Evolutionary conservation across 1,140 invertebrate genomes (phyloP).

Genomic region (Drosophila pandora): DNA sequence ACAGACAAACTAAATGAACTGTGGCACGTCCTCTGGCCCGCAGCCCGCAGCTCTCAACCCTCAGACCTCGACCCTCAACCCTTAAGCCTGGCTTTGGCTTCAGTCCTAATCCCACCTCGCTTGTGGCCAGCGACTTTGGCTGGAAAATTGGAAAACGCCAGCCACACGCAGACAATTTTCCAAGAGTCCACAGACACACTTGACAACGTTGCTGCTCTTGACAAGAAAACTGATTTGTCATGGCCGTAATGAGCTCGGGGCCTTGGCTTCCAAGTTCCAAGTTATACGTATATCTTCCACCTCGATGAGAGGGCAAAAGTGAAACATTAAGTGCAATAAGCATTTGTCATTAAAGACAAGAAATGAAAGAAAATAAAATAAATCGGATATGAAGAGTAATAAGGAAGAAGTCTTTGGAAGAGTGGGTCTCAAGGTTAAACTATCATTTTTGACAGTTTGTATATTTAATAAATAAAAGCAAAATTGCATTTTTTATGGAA

Average conservation of each 20-base stretch:
- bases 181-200: constrained; percentile 45
- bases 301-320: constrained; percentile 68
- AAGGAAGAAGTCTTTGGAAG: not conserved
- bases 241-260: constrained; percentile 70
- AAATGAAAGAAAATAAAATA: not conserved
- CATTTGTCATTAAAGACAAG: constrained; percentile 68
- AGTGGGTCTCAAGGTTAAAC: not conserved
- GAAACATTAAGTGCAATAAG: constrained; percentile 69
- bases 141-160: constrained; percentile 75
- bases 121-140: constrained; percentile 30
- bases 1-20: constrained; percentile 53
- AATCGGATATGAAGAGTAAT: not conserved
- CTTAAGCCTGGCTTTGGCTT: constrained; percentile 15
- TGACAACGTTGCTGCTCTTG: constrained; percentile 68
- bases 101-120: constrained; percentile 37
- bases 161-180: constrained; percentile 21
- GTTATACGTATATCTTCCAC: constrained; percentile 1
- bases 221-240: constrained; percentile 81
- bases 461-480: no score
- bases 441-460: not conserved
- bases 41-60: not conserved
- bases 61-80: not conserved
- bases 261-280: constrained; percentile 36
- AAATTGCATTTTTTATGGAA: no score
- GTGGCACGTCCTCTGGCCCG: constrained; percentile 42